phyloP scores from a whole-genome alignment of 1,140 invertebrate species.

The Macrobrachium rosenbergii region DNA sequence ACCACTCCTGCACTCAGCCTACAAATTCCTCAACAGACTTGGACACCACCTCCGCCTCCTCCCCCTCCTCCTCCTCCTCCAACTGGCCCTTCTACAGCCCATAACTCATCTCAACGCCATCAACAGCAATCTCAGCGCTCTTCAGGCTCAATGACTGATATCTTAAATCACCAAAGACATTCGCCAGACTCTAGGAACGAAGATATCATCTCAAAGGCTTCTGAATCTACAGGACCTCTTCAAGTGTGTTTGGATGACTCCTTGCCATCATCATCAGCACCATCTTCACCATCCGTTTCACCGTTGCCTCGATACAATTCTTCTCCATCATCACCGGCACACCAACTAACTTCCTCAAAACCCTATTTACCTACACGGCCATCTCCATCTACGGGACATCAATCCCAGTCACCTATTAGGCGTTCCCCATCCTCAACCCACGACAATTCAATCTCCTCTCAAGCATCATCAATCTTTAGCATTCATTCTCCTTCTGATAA shows the following conservation, averaged over 20 bases:
- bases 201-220: no score
- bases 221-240: background rate
- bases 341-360: background rate
- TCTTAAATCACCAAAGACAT: background rate
- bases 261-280: background rate
- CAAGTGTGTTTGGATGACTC: background rate
- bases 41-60: background rate
- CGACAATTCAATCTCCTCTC: no score
- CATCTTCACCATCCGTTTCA: background rate
- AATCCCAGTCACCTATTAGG: no score
- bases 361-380: background rate
- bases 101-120: background rate
- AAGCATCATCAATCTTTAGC: no score
- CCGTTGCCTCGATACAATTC: background rate
- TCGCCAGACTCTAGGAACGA: background rate
- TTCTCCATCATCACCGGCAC: background rate
- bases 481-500: no score
- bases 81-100: background rate
- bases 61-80: background rate
- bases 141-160: background rate
- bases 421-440: no score
- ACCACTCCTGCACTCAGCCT: conserved; percentile 4
- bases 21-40: background rate
- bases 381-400: no score
- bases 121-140: background rate